These are phyloP conservation scores for Diaphora mendica DNA, from an alignment of 2,888 invertebrate species.

Conservation along the genomic window DNA sequence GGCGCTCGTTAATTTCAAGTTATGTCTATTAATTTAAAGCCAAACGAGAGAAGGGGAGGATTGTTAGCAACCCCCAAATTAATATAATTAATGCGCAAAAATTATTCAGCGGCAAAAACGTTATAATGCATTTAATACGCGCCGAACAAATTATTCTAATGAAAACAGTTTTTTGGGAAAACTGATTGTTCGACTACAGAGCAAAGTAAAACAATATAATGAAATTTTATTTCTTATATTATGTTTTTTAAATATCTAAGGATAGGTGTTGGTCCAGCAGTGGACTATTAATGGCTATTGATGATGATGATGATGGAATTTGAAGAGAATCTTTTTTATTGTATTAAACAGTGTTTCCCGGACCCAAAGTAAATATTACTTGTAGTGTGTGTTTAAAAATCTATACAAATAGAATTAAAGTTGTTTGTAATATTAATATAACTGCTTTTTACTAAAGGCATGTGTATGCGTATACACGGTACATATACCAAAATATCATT, in stretches of 20 bases:
- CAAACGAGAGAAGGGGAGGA: conserved; percentile 19
- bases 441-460: no score
- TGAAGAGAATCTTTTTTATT: no score
- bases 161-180: neutral
- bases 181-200: neutral
- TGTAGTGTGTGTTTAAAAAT: neutral
- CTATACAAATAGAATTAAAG: no score
- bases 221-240: no score
- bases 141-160: neutral
- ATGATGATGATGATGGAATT: no score
- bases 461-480: no score
- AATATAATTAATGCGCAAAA: conserved; percentile 35
- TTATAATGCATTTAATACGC: conserved; percentile 11
- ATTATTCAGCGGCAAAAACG: conserved; percentile 23
- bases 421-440: no score
- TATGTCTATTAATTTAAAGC: conserved; percentile 43
- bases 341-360: no score
- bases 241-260: no score
- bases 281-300: no score
- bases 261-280: no score
- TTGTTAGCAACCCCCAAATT: conserved; percentile 25
- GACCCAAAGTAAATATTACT: neutral
- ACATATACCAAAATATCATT: no score
- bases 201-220: neutral
- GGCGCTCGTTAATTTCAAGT: conserved; percentile 36